phyloP scores from a whole-genome alignment of 2,888 invertebrate genomes.

The Bugulina stolonifera region DNA sequence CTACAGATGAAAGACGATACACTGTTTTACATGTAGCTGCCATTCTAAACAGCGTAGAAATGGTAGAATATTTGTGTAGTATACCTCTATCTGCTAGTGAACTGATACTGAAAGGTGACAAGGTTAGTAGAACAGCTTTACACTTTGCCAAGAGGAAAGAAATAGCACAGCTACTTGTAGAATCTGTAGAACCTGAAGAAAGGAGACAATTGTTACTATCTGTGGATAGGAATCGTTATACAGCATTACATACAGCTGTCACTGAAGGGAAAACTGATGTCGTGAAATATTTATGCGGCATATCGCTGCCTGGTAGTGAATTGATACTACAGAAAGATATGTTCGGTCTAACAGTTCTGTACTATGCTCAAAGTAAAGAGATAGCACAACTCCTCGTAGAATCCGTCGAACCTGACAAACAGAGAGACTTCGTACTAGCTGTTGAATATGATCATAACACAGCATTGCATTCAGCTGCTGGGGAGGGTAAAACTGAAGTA shows the following conservation, averaged over 20 bases:
- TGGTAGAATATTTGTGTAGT: background rate
- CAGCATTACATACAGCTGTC: slow-evolving; percentile 1
- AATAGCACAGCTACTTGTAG: background rate
- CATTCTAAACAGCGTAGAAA: background rate
- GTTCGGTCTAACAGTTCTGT: background rate
- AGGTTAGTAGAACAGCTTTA: background rate
- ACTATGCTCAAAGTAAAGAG: background rate
- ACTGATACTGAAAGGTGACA: background rate
- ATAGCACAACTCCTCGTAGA: background rate
- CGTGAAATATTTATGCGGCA: background rate
- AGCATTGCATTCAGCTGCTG: background rate
- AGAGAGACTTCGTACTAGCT: background rate
- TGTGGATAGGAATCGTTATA: background rate
- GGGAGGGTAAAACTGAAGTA: background rate
- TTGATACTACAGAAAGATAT: background rate
- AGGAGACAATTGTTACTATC: background rate
- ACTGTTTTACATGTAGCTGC: background rate
- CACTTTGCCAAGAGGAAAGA: background rate
- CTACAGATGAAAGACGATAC: background rate
- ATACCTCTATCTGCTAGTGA: background rate
- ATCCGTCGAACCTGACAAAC: background rate
- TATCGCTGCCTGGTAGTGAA: background rate
- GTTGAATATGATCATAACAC: background rate
- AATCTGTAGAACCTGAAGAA: background rate
- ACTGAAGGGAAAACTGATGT: background rate